Conservation (phyloP, 2,888 invertebrate species). For the Acanthosoma haemorrhoidale region DNA sequence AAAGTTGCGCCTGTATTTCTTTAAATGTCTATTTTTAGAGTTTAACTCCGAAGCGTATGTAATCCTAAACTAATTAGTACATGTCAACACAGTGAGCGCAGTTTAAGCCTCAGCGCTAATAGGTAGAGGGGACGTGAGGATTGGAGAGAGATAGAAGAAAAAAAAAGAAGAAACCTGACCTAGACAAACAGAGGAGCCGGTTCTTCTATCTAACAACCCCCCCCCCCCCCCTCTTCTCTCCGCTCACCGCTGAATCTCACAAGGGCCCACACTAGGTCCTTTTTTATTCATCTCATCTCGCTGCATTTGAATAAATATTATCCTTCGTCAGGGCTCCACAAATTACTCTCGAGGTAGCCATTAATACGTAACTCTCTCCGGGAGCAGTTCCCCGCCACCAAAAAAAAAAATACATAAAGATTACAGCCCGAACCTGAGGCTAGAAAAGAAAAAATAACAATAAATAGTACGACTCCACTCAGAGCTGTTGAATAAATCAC, state of each 20-base stretch:
- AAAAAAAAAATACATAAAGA: not conserved
- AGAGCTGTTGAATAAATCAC: not conserved
- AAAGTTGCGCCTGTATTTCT: no score
- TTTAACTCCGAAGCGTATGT: no score
- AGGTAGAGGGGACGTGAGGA: no score
- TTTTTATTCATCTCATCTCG: not conserved
- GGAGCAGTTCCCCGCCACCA: not conserved
- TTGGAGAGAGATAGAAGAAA: no score
- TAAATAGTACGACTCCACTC: not conserved
- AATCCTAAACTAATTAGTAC: no score
- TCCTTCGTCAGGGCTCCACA: not conserved
- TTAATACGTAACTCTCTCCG: constrained; percentile 8
- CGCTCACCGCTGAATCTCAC: no score
- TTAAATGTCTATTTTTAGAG: no score
- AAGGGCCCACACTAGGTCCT: not conserved
- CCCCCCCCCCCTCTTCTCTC: no score
- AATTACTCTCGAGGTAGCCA: not conserved
- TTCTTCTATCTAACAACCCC: no score
- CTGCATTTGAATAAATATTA: constrained; percentile 12
- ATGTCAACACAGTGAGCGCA: no score
- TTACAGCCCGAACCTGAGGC: not conserved
- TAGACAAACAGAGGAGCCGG: not conserved
- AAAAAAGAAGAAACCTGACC: constrained; percentile 8
- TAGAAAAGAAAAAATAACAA: not conserved
- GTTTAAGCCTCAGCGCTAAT: no score